Evolutionary conservation across 2,888 invertebrate genomes (phyloP).

Genomic region (Epistrophe grossulariae): DNA sequence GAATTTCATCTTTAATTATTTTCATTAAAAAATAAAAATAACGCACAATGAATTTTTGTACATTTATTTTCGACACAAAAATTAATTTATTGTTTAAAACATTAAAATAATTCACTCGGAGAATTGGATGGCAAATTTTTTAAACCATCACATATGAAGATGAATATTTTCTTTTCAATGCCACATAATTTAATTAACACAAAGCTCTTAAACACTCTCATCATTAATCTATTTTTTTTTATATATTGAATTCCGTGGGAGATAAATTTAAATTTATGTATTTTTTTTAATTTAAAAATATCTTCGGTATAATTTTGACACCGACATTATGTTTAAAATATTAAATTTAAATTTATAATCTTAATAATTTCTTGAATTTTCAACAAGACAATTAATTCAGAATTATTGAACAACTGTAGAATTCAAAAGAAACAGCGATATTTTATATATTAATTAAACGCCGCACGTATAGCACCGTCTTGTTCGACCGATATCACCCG

Average conservation of each 20-base stretch:
- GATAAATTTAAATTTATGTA: conserved; percentile 7
- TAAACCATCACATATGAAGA: not conserved
- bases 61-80: not conserved
- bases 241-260: conserved; percentile 9
- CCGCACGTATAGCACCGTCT: conserved; percentile 44
- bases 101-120: conserved; percentile 30
- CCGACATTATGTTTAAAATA: conserved; percentile 10
- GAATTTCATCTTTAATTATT: not conserved
- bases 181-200: conserved; percentile 44
- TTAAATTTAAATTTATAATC: conserved; percentile 22
- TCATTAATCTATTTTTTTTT: conserved; percentile 24
- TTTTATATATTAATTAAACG: not conserved
- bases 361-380: not conserved
- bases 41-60: not conserved
- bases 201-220: conserved; percentile 54
- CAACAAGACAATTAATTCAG: conserved; percentile 22
- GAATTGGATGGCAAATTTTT: not conserved
- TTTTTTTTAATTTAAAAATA: conserved; percentile 15
- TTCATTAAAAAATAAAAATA: not conserved
- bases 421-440: conserved; percentile 5
- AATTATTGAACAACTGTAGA: conserved; percentile 1
- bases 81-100: conserved; percentile 30
- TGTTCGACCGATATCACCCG: conserved; percentile 65
- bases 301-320: conserved; percentile 6
- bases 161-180: conserved; percentile 15